Base-by-base conservation (phyloP, 2,797 vertebrate genomes). In the Gephyroberyx darwinii region DNA sequence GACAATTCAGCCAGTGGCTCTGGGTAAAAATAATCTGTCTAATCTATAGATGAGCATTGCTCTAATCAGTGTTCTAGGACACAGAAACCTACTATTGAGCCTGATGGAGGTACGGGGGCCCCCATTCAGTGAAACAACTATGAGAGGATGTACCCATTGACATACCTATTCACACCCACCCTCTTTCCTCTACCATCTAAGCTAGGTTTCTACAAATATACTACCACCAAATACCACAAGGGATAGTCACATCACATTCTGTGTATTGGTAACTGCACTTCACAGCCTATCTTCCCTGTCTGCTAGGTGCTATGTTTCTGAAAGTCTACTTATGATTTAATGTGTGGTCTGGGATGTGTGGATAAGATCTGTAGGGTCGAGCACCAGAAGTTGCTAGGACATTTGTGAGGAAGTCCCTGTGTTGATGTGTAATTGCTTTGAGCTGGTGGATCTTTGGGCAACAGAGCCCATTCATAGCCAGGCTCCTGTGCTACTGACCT, bases 381-480 rank as follows among this genome's bases (percentile, higher is more conserved):
- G 58, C 26, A 2, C 41, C 55, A 72, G 67, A 69, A 7, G 26
- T 67, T 77, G n/a, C 75, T 16, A 64, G 37, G 16, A 85, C 86
- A 83, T 84, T 79, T 84, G 80, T 82, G 82, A 80, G 64, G 1
- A 55, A 83, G 81, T 71, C 61, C 51, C 16, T 1, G 43, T 63
- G 78, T 82, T 76, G 48, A 77, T 65, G 76, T 78, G 74, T 92
- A 91, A 92, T 90, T 90, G 88, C 89, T 87, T 68, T 71, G 82
- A 85, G 88, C 86, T 83, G 50, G 78, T 84, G 81, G 81, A 84
- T 78, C 67, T 82, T 31, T 17, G 50, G 70, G 78, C 71, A 82
- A 86, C 80, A 82, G 81, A 75, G 81, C 63, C 83, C 87, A 82
- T 91, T 90, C 86, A 90, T 84, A 65, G 70, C 78, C 66, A 22